Percentiles rank a stretch among this genome's conserved stretches.
Conservation (phyloP, 2,888 invertebrate genomes). For the Caenorhabditis becei region DNA sequence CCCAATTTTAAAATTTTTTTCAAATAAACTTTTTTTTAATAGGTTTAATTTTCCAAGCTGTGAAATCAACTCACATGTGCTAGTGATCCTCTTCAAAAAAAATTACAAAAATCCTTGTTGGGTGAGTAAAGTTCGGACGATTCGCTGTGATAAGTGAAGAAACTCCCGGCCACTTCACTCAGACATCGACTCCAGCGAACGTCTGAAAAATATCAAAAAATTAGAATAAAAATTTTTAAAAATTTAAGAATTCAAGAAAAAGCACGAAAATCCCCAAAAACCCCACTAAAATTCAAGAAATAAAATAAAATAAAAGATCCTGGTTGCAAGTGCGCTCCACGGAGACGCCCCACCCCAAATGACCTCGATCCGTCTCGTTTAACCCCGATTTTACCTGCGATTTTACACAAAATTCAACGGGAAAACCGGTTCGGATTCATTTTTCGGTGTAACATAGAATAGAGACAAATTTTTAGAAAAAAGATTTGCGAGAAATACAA, state of each 20-base stretch:
- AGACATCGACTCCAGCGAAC: constrained; percentile 52
- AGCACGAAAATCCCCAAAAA: not conserved
- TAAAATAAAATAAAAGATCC: too few species aligned
- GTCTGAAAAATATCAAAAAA: constrained; percentile 25
- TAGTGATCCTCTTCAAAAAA: constrained; percentile 1
- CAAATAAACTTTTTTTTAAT: too few species aligned
- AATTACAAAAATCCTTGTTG: constrained; percentile 33
- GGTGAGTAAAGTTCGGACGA: constrained; percentile 42
- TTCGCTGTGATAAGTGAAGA: constrained; percentile 37
- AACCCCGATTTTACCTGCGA: not conserved
- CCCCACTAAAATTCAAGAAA: not conserved
- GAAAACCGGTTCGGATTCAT: not conserved
- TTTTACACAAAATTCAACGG: constrained; percentile 20
- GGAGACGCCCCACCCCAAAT: too few species aligned
- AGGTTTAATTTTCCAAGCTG: too few species aligned
- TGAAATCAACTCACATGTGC: constrained; percentile 31
- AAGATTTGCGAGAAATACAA: constrained; percentile 1
- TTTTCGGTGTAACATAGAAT: too few species aligned
- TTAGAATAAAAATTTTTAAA: not conserved
- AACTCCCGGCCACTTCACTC: constrained; percentile 18
- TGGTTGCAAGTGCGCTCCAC: too few species aligned
- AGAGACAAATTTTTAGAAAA: not conserved
- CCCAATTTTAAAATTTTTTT: too few species aligned
- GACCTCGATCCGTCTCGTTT: too few species aligned
- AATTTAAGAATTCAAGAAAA: too few species aligned